Conservation (phyloP, 2,797 vertebrate species). For the Decapterus maruadsi region DNA sequence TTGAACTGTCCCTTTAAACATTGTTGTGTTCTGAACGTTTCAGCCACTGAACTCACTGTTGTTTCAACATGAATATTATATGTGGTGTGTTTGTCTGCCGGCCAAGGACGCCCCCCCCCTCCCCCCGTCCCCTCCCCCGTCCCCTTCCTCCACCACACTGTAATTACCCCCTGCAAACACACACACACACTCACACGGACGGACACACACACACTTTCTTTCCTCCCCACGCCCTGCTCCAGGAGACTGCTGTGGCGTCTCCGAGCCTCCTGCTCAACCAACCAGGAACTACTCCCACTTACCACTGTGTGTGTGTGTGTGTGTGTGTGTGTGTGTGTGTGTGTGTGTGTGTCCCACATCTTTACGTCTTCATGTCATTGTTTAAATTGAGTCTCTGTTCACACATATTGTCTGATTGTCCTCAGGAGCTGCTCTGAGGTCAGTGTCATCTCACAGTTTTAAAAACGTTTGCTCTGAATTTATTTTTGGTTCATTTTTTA, state of each 20-base stretch:
- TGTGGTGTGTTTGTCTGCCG: slow-evolving; percentile 45
- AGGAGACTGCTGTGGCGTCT: slow-evolving; percentile 75
- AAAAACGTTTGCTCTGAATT: too few species aligned
- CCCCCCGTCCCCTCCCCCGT: neutral
- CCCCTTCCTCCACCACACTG: slow-evolving; percentile 21
- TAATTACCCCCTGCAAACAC: slow-evolving; percentile 48
- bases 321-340: slow-evolving; percentile 14
- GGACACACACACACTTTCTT: slow-evolving; percentile 53
- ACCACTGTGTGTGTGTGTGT: slow-evolving; percentile 29
- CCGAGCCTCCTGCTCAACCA: slow-evolving; percentile 67
- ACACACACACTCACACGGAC: slow-evolving; percentile 46
- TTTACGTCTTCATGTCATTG: slow-evolving; percentile 2
- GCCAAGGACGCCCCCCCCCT: slow-evolving; percentile 59
- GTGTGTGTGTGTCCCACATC: slow-evolving; percentile 17
- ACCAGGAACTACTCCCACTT: slow-evolving; percentile 73
- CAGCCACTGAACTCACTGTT: neutral
- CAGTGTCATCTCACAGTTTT: too few species aligned
- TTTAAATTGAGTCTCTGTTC: neutral
- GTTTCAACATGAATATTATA: slow-evolving; percentile 38
- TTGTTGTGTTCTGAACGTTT: too few species aligned
- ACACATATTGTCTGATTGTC: too few species aligned
- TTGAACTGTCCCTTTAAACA: too few species aligned
- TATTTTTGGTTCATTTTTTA: too few species aligned
- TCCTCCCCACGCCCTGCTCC: slow-evolving; percentile 71
- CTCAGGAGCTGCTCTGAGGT: too few species aligned